A percentile compares a stretch with the other conserved stretches of the same genome.
Conservation (phyloP, 2,113 vertebrate genomes). For the Cettia cetti region DNA sequence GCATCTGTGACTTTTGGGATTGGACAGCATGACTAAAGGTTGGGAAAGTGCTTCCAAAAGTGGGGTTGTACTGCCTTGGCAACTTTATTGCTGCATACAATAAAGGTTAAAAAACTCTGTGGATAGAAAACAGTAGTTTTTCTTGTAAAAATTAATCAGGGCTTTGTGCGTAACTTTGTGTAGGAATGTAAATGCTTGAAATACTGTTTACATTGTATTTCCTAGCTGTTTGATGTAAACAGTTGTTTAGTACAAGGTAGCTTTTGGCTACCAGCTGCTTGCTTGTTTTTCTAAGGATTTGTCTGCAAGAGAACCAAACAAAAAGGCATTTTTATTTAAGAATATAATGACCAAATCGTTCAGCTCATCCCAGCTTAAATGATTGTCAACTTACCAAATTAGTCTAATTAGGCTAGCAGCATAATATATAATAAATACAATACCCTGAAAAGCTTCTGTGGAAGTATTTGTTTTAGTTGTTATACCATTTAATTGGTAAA, state of each 20-base stretch:
- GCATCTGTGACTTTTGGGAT: neutral
- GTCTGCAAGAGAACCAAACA: slow-evolving; percentile 3
- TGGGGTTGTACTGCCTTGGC: neutral
- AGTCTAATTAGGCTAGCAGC: neutral
- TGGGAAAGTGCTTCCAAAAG: neutral
- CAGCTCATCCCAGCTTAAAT: neutral
- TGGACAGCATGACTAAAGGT: neutral
- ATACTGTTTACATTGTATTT: slow-evolving; percentile 19
- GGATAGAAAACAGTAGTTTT: neutral
- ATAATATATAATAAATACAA: neutral
- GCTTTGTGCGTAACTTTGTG: neutral
- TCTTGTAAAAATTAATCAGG: neutral
- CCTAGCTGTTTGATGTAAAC: slow-evolving; percentile 40
- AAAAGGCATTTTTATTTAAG: neutral
- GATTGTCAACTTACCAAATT: slow-evolving; percentile 22
- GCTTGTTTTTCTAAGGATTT: slow-evolving; percentile 46
- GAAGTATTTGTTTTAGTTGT: neutral
- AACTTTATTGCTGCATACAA: neutral
- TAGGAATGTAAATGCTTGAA: neutral
- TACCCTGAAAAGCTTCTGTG: neutral
- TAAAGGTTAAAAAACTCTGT: neutral
- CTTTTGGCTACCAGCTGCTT: slow-evolving; percentile 29
- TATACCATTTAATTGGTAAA: neutral
- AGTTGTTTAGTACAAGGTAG: slow-evolving; percentile 19
- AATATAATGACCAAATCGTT: neutral